Base-by-base conservation (phyloP, 2,113 vertebrate species). In the Elephas maximus region DNA sequence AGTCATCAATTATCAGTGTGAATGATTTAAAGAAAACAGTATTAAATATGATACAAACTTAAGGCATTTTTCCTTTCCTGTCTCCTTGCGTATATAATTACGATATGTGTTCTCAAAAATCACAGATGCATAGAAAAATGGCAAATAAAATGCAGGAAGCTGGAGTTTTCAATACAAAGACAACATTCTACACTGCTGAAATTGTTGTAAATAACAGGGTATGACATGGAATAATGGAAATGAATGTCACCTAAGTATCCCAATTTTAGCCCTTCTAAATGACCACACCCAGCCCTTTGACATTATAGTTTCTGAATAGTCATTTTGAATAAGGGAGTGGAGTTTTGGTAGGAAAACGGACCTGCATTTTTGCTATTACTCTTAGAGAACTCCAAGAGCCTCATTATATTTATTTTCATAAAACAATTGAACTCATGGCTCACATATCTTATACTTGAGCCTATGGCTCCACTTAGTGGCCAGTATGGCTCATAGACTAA, bases 401-500 rank as follows among this genome's bases (percentile, higher is more conserved):
- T 81, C 4, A 26, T 69, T 77, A 4, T 83, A 83, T 67, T 41
- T 86, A 44, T 65, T 96, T 95, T 65, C 73, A 82, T 51, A 41
- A 94, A 85, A 95, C 62, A 92, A 81, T 44, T 80, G 20, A 86
- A 74, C 1, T 12, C 8, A 20, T 41, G 30, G 0, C 21, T 60
- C 33, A 74, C 8, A 67, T 80, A 92, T 95, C 63, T 94, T 60
- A 97, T 86, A 82, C n/a, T 48, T 96, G 81, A 76, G 12, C 48
- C 45, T 96, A 79, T 88, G 96, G 92, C 90, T 48, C 97, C 97
- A 91, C 95, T 91, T 97, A 97, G 97, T 97, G 97, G 97, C 41
- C 88, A 63, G 6, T 76, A 81, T 82, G 53, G 15, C 82, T 96
- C 48, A 94, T 74, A 88, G 41, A 8, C 57, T 77, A 95, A 94